Percentiles rank a stretch among this genome's conserved stretches.
phyloP scores from a whole-genome alignment of 2,797 vertebrate species.

The Rhincodon typus region DNA sequence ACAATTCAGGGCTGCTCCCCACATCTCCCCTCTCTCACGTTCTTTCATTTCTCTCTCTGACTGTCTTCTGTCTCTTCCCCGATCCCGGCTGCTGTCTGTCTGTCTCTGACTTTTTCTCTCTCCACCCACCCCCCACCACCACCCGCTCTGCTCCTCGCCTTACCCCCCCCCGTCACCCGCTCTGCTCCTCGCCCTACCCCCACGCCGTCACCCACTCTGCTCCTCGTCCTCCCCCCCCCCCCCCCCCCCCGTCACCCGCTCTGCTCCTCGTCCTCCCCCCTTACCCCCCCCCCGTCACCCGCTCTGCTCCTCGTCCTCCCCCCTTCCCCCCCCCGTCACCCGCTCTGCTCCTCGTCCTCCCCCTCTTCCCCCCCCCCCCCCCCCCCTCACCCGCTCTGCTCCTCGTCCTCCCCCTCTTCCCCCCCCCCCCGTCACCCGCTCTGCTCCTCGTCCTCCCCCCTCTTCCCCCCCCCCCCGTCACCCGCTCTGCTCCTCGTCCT shows the following conservation, averaged over 20 bases:
- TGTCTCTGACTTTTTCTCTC: background rate
- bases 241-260: no score
- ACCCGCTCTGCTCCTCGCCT: background rate
- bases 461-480: fast-evolving
- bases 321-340: background rate
- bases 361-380: background rate
- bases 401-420: background rate
- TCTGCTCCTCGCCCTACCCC: background rate
- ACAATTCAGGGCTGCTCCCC: background rate
- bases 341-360: background rate
- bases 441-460: background rate
- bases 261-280: background rate
- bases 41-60: background rate
- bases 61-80: background rate
- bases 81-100: background rate
- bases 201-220: fast-evolving
- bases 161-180: background rate
- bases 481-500: background rate
- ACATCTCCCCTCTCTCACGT: no score
- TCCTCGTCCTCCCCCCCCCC: background rate
- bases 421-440: background rate
- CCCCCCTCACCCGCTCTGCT: no score
- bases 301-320: background rate
- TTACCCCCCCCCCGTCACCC: background rate
- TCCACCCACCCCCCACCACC: background rate